Conservation (phyloP, 2,797 vertebrate species). For the Taeniopygia guttata region DNA sequence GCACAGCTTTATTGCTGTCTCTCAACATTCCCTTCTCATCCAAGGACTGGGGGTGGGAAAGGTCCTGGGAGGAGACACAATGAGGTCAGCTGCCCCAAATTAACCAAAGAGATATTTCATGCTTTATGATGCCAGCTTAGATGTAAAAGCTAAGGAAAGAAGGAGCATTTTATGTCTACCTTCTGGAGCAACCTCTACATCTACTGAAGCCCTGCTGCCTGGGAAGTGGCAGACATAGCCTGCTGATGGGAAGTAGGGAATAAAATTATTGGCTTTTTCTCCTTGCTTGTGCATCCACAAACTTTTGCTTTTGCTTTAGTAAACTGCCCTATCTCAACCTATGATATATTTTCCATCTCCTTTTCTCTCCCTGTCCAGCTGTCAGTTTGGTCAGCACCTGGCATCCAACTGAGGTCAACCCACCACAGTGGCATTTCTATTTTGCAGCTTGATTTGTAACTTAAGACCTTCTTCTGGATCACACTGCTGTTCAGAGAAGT, state of each 20-base stretch:
- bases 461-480: not conserved
- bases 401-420: not conserved
- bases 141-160: not conserved
- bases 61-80: not conserved
- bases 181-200: not conserved
- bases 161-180: not conserved
- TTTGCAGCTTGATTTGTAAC: not conserved
- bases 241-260: not conserved
- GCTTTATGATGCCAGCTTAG: not conserved
- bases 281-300: not conserved
- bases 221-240: not conserved
- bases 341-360: fast-evolving
- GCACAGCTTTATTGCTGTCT: not conserved
- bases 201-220: not conserved
- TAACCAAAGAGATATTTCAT: not conserved
- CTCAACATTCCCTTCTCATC: not conserved
- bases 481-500: not conserved
- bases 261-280: not conserved
- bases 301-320: not conserved
- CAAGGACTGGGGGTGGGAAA: not conserved
- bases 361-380: not conserved
- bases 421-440: not conserved
- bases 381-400: fast-evolving
- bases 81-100: not conserved
- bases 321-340: not conserved